phyloP scores from a whole-genome alignment of 92 coral and sea anemone species.

The Pocillopora grandis region DNA sequence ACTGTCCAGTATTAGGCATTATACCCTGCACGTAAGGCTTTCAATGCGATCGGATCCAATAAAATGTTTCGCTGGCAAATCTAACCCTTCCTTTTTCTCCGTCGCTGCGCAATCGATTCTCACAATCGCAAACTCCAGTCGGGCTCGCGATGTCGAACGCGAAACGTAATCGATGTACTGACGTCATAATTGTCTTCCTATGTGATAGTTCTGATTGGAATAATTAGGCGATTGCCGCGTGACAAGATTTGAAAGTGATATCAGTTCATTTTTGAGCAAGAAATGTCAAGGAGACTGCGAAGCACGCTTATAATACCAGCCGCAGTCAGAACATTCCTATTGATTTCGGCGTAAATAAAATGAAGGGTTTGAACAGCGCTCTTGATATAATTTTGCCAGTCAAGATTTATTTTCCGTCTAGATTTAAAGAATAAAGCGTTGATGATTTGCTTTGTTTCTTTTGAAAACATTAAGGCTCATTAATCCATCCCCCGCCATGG shows the following conservation, averaged over 20 bases:
- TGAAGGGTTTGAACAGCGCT: neutral
- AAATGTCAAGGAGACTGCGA: neutral
- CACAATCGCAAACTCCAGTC: neutral
- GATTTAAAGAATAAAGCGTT: constrained; percentile 1
- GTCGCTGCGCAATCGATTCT: neutral
- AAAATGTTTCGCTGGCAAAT: neutral
- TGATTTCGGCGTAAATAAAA: neutral
- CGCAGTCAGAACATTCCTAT: neutral
- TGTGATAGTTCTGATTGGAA: constrained; percentile 22
- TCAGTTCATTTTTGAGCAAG: neutral
- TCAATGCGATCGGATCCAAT: neutral
- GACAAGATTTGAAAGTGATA: constrained; percentile 4
- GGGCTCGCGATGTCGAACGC: constrained; percentile 40
- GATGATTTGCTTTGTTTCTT: constrained; percentile 10
- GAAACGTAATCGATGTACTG: constrained; percentile 40
- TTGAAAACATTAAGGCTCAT: neutral
- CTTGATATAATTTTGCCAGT: neutral
- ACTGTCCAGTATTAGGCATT: constrained; percentile 94
- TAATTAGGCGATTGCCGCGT: constrained; percentile 22
- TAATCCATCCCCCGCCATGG: constrained; percentile 31
- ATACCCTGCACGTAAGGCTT: neutral
- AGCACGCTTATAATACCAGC: neutral
- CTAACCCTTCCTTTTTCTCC: neutral
- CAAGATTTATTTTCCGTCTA: constrained; percentile 7
- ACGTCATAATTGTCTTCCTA: constrained; percentile 54